A percentile compares a stretch with the other conserved stretches of the same genome.
These are phyloP conservation scores for Enteromius radiatus DNA, from an alignment of 2,797 vertebrate genomes.

Conservation along the genomic window DNA sequence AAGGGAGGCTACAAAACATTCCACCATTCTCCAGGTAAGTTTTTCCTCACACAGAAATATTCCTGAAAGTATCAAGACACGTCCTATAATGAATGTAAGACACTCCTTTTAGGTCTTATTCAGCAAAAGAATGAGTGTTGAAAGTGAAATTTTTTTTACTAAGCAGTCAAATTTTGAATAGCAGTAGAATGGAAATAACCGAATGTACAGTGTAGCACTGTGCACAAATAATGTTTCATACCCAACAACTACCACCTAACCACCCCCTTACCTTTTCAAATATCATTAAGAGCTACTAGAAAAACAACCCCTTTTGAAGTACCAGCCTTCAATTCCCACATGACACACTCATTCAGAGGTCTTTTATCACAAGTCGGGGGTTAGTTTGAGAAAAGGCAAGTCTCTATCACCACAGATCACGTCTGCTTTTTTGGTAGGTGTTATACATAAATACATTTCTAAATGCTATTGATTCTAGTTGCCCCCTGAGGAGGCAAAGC, in stretches of 20 bases:
- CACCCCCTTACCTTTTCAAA: slow-evolving; percentile 58
- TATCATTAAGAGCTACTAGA: slow-evolving; percentile 45
- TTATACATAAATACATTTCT: slow-evolving; percentile 73
- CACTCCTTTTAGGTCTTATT: slow-evolving; percentile 60
- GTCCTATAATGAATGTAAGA: slow-evolving; percentile 33
- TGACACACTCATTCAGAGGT: slow-evolving; percentile 33
- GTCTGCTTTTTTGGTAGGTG: slow-evolving; percentile 69
- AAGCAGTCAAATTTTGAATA: slow-evolving; percentile 19
- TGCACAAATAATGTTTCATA: slow-evolving; percentile 46
- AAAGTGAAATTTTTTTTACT: slow-evolving; percentile 17
- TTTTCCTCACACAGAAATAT: slow-evolving; percentile 25
- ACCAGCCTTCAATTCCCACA: slow-evolving; percentile 76
- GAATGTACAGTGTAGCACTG: slow-evolving; percentile 60
- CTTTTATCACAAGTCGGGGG: slow-evolving; percentile 51
- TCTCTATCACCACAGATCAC: slow-evolving; percentile 61
- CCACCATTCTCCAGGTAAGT: slow-evolving; percentile 41
- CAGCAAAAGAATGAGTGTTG: slow-evolving; percentile 48
- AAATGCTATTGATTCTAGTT: slow-evolving; percentile 68
- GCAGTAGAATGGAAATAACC: slow-evolving; percentile 37
- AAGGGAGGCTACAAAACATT: slow-evolving; percentile 54
- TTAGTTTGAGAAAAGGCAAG: slow-evolving; percentile 62
- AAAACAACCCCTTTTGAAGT: slow-evolving; percentile 72
- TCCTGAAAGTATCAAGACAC: slow-evolving; percentile 49
- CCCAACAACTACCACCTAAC: slow-evolving; percentile 42
- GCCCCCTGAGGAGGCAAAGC: slow-evolving; percentile 59